A percentile compares a stretch with the other conserved stretches of the same genome.
Conservation (phyloP, 2,888 invertebrate genomes). For the Ommatoiulus sabulosus region DNA sequence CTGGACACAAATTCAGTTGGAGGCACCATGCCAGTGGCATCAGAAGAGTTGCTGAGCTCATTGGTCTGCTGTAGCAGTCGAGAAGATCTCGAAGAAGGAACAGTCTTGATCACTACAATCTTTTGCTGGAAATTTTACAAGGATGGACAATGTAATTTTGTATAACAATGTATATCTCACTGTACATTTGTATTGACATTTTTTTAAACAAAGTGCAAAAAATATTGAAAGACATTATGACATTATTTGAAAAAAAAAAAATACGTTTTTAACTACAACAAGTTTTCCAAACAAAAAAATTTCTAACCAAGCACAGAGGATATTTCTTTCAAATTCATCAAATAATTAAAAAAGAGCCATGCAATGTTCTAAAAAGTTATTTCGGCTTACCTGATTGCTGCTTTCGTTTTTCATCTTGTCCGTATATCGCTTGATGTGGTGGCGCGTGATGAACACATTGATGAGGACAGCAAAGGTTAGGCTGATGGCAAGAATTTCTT, state of each 20-base stretch:
- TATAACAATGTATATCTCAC: too few species aligned
- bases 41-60: not conserved
- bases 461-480: conserved; percentile 78
- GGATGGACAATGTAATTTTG: too few species aligned
- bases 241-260: not conserved
- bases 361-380: too few species aligned
- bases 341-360: too few species aligned
- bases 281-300: too few species aligned
- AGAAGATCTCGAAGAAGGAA: not conserved
- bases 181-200: not conserved
- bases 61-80: not conserved
- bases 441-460: conserved; percentile 72
- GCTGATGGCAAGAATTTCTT: conserved; percentile 82
- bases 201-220: not conserved
- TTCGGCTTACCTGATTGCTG: conserved; percentile 28
- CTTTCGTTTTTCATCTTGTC: not conserved
- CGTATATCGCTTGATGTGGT: conserved; percentile 53
- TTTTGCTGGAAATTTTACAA: not conserved
- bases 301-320: too few species aligned
- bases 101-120: not conserved
- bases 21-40: not conserved
- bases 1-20: conserved; percentile 52
- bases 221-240: not conserved
- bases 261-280: too few species aligned
- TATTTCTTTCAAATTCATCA: too few species aligned